Conservation (phyloP, 1,140 invertebrate genomes). For the Papilio machaon region DNA sequence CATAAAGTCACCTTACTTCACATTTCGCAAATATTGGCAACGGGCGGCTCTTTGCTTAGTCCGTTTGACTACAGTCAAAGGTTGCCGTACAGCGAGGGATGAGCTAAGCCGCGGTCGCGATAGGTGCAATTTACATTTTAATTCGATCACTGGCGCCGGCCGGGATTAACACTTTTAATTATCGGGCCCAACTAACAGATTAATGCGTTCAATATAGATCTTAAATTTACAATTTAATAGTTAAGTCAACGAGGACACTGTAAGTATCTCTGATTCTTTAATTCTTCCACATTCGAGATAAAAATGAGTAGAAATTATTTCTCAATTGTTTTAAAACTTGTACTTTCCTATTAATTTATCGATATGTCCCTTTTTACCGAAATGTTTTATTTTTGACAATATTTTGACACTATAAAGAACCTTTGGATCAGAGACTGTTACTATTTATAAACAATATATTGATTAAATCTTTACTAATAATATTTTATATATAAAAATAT, state of each 20-base stretch:
- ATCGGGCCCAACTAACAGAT: slow-evolving; percentile 32
- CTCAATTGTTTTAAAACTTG: no score
- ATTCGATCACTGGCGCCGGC: slow-evolving; percentile 46
- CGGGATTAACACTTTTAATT: slow-evolving; percentile 52
- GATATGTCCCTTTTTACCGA: no score
- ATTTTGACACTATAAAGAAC: no score
- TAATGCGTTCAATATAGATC: not conserved
- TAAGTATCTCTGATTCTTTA: no score
- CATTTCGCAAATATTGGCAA: no score
- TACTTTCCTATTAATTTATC: no score
- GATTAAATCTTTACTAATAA: no score
- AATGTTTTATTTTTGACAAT: no score
- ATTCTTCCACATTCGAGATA: no score
- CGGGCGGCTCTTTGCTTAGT: not conserved
- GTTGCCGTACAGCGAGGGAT: slow-evolving; percentile 8
- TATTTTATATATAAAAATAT: not conserved
- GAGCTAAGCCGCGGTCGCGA: slow-evolving; percentile 30
- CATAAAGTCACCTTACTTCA: not conserved
- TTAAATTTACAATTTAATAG: not conserved
- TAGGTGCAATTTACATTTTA: slow-evolving; percentile 60
- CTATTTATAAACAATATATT: no score
- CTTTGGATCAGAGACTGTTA: no score
- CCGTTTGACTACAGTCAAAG: not conserved
- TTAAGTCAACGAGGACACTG: not conserved
- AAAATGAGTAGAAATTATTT: no score